Percentiles rank a stretch among this genome's conserved stretches.
These are phyloP conservation scores for Macropus fuliginosus DNA, from an alignment of 2,797 vertebrate species.

Conservation along the genomic window DNA sequence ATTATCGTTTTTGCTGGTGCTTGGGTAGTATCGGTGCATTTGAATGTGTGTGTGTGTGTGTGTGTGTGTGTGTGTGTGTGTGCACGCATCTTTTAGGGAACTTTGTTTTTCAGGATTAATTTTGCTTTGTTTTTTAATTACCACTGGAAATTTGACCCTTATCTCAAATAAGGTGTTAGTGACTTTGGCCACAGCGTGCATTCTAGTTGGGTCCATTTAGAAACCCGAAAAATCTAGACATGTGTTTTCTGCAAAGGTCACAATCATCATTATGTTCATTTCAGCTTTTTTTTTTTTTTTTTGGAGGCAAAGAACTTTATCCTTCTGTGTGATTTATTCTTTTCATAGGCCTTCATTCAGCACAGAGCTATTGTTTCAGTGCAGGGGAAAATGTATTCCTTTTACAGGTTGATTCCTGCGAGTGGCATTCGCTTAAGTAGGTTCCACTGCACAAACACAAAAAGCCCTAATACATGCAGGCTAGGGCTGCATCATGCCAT, in stretches of 20 bases:
- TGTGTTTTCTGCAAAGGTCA: conserved; percentile 57
- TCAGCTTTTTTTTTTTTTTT: conserved; percentile 17
- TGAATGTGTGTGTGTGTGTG: too few relatives aligned
- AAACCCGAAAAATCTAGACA: conserved; percentile 66
- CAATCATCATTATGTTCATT: conserved; percentile 59
- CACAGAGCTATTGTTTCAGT: conserved; percentile 85
- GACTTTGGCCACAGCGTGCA: conserved; percentile 21
- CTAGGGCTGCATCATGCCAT: conserved; percentile 81
- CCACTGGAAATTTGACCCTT: conserved; percentile 43
- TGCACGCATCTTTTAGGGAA: background rate
- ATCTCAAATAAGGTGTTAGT: conserved; percentile 37
- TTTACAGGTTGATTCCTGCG: conserved; percentile 85
- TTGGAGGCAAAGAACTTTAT: conserved; percentile 73
- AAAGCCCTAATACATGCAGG: conserved; percentile 86
- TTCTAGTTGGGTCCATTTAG: conserved; percentile 62
- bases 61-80: background rate
- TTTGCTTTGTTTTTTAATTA: conserved; percentile 52
- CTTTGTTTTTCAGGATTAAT: conserved; percentile 4
- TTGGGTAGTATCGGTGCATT: background rate
- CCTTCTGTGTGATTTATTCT: conserved; percentile 79
- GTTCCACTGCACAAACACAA: conserved; percentile 86
- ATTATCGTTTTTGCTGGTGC: background rate
- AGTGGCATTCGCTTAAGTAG: conserved; percentile 84
- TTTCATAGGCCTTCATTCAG: conserved; percentile 80
- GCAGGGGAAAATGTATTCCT: conserved; percentile 84